These are phyloP conservation scores for Electrona antarctica DNA, from an alignment of 2,113 vertebrate species.

Conservation along the genomic window DNA sequence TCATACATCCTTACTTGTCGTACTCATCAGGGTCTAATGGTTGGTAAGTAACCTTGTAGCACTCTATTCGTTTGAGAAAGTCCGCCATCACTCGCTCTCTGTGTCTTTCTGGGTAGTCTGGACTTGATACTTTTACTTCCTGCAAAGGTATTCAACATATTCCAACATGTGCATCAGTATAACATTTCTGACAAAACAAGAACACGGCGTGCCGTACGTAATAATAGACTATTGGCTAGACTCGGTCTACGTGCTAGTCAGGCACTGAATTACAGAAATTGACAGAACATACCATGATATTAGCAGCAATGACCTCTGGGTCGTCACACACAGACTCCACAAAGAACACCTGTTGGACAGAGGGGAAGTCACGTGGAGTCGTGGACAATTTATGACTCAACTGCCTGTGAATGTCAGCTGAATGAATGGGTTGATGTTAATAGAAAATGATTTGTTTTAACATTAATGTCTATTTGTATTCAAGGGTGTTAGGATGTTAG, in stretches of 20 bases:
- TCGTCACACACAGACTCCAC: constrained; percentile 97
- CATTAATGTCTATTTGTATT: too few relatives aligned
- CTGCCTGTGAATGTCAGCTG: neutral
- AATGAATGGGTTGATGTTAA: neutral
- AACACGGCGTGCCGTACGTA: constrained; percentile 12
- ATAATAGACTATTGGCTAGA: constrained; percentile 42
- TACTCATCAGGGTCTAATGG: constrained; percentile 90
- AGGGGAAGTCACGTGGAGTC: neutral
- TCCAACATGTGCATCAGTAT: constrained; percentile 10
- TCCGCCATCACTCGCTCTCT: constrained; percentile 96
- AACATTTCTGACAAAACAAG: neutral
- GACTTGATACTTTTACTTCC: constrained; percentile 98
- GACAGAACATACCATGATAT: constrained; percentile 88
- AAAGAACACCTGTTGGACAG: constrained; percentile 88
- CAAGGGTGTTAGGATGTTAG: too few relatives aligned
- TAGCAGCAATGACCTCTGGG: constrained; percentile 96
- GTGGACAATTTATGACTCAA: neutral
- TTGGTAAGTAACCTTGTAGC: constrained; percentile 96
- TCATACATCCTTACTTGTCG: constrained; percentile 86
- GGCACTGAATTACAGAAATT: neutral
- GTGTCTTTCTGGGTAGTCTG: constrained; percentile 93
- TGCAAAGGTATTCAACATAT: constrained; percentile 58
- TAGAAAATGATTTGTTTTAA: neutral
- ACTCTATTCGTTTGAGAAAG: constrained; percentile 96
- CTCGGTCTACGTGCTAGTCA: constrained; percentile 4